These are phyloP conservation scores for Hemibagrus guttatus DNA, from an alignment of 2,797 vertebrate species.

Conservation along the genomic window DNA sequence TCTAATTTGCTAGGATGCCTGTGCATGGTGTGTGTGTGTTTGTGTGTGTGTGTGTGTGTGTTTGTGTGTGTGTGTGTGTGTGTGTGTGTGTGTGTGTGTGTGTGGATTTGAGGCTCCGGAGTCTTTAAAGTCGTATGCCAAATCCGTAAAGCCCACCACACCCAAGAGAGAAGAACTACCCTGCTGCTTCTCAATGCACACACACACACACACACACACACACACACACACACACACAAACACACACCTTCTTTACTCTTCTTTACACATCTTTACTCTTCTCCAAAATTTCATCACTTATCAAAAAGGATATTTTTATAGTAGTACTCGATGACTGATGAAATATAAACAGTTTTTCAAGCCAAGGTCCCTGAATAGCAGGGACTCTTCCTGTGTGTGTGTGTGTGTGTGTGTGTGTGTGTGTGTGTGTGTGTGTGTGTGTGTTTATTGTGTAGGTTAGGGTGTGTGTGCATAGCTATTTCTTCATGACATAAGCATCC, in stretches of 20 bases:
- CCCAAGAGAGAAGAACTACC: constrained; percentile 72
- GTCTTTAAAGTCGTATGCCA: constrained; percentile 51
- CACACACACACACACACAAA: constrained; percentile 10
- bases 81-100: constrained; percentile 65
- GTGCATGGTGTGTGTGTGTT: no score
- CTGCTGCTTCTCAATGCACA: constrained; percentile 44
- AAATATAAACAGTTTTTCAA: constrained; percentile 21
- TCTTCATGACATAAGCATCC: no score
- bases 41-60: constrained; percentile 64
- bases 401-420: neutral
- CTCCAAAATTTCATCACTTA: constrained; percentile 30
- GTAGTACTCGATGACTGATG: neutral
- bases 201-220: constrained; percentile 10
- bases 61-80: constrained; percentile 12
- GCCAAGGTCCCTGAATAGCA: neutral
- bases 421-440: neutral
- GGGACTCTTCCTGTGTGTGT: no score
- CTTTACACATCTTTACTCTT: constrained; percentile 8
- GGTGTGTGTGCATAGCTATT: neutral
- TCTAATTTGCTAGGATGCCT: constrained; percentile 13
- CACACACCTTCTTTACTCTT: neutral
- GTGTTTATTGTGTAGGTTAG: neutral
- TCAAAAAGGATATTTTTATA: constrained; percentile 19
- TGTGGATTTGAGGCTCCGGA: constrained; percentile 75
- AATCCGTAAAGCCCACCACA: constrained; percentile 74